phyloP scores from a whole-genome alignment of 2,888 invertebrate species.

The Oeneis ivallda region DNA sequence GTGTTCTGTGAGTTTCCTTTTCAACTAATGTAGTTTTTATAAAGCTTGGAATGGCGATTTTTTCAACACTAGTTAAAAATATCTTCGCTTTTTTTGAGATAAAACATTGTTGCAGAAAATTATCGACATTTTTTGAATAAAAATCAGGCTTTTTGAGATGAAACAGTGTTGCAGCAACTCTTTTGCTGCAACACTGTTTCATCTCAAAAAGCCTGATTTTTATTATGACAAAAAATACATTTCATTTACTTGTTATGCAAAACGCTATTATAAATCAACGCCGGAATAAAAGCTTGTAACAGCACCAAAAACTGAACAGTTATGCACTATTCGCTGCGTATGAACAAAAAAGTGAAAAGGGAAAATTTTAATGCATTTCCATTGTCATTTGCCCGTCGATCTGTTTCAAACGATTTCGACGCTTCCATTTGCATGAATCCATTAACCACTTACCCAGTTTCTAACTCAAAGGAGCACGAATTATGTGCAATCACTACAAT shows the following conservation, averaged over 20 bases:
- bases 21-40: too few species aligned
- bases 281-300: slow-evolving; percentile 10
- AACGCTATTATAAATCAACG: slow-evolving; percentile 9
- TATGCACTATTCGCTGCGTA: slow-evolving; percentile 18
- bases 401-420: slow-evolving; percentile 26
- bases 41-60: too few species aligned
- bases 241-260: not conserved
- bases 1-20: too few species aligned
- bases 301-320: slow-evolving; percentile 4
- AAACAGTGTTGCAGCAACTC: too few species aligned
- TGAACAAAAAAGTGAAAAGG: slow-evolving; percentile 22
- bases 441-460: slow-evolving; percentile 25
- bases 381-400: slow-evolving; percentile 22
- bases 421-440: slow-evolving; percentile 24
- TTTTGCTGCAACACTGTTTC: too few species aligned
- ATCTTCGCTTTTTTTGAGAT: too few species aligned
- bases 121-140: too few species aligned
- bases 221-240: too few species aligned
- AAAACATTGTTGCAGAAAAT: too few species aligned
- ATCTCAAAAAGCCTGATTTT: too few species aligned
- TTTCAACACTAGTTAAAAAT: too few species aligned
- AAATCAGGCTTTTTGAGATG: too few species aligned
- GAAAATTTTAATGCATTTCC: slow-evolving; percentile 24
- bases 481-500: not conserved
- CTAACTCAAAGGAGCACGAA: slow-evolving; percentile 5